Evolutionary conservation across 2,797 vertebrate genomes (phyloP).

Genomic region (Rhabdomys pumilio): DNA sequence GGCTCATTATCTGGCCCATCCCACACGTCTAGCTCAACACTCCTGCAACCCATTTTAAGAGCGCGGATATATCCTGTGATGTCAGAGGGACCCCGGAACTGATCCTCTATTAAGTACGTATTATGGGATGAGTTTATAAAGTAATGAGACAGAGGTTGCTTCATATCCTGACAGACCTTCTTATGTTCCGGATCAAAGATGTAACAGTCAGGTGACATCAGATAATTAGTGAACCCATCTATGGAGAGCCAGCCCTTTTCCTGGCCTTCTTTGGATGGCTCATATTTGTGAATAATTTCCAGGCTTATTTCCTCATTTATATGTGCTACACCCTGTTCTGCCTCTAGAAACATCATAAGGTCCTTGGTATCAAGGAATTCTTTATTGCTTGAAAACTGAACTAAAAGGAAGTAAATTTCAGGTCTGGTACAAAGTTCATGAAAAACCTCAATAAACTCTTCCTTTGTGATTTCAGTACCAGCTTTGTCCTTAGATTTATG

Average conservation of each 20-base stretch:
- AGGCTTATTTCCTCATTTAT: slow-evolving; percentile 97
- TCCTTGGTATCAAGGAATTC: slow-evolving; percentile 99
- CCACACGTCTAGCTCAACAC: slow-evolving; percentile 98
- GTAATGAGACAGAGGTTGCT: slow-evolving; percentile 97
- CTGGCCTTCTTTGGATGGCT: slow-evolving; percentile 96
- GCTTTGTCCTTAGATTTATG: slow-evolving; percentile 96
- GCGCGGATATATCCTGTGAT: slow-evolving; percentile 98
- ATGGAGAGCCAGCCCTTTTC: slow-evolving; percentile 97
- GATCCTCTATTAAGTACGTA: slow-evolving; percentile 99
- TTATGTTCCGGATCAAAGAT: slow-evolving; percentile 99
- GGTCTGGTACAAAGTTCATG: slow-evolving; percentile 99
- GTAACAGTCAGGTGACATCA: slow-evolving; percentile 97
- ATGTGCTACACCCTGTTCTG: slow-evolving; percentile 98
- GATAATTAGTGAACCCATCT: slow-evolving; percentile 98
- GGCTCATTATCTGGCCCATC: slow-evolving; percentile 98
- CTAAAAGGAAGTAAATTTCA: slow-evolving; percentile 99
- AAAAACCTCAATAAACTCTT: slow-evolving; percentile 98
- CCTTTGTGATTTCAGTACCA: slow-evolving; percentile 93
- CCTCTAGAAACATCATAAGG: slow-evolving; percentile 99
- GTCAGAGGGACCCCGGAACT: slow-evolving; percentile 98
- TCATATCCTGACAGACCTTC: slow-evolving; percentile 98
- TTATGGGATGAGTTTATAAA: slow-evolving; percentile 99
- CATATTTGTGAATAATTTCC: slow-evolving; percentile 96
- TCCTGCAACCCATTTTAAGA: slow-evolving; percentile 98
- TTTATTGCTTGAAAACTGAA: slow-evolving; percentile 99